A percentile compares a stretch with the other conserved stretches of the same genome.
Conservation (phyloP, 2,797 vertebrate genomes). For the Labroides dimidiatus region DNA sequence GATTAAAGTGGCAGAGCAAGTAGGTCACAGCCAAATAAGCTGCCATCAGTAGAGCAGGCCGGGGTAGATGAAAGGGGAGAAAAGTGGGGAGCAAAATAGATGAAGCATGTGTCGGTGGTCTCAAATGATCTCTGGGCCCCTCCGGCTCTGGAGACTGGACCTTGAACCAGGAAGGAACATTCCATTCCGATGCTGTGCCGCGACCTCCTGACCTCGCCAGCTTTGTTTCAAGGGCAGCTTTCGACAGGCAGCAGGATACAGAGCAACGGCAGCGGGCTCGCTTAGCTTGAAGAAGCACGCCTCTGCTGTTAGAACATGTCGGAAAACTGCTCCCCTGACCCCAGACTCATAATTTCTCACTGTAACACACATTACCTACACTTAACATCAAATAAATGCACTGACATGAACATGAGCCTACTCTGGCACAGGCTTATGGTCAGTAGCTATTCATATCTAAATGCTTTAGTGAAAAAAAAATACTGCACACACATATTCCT, state of each 20-base stretch:
- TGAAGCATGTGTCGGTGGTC: constrained; percentile 71
- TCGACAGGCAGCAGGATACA: constrained; percentile 69
- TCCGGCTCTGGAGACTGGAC: constrained; percentile 74
- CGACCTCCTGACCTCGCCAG: constrained; percentile 69
- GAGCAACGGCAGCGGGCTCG: constrained; percentile 41
- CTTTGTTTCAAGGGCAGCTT: constrained; percentile 75
- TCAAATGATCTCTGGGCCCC: constrained; percentile 72
- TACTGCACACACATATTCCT: constrained; percentile 3
- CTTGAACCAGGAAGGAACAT: constrained; percentile 80
- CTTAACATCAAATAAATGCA: constrained; percentile 64
- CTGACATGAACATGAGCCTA: constrained; percentile 44
- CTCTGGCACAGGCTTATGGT: constrained; percentile 25
- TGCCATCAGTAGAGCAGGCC: constrained; percentile 27
- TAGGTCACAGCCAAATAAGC: constrained; percentile 18
- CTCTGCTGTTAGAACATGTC: constrained; percentile 60
- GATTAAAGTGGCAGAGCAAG: not conserved
- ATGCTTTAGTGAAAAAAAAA: constrained; percentile 16
- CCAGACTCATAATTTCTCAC: constrained; percentile 61
- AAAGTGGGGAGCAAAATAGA: constrained; percentile 53
- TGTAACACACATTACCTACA: constrained; percentile 57
- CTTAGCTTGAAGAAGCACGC: constrained; percentile 64
- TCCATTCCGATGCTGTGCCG: constrained; percentile 74
- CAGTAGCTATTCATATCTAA: constrained; percentile 35
- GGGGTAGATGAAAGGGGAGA: constrained; percentile 50
- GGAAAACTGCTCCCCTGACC: constrained; percentile 67